Evolutionary conservation across 2,113 vertebrate genomes (phyloP), one percentile per base, ranked within the genome.

Genomic region (Nerophis ophidion): DNA sequence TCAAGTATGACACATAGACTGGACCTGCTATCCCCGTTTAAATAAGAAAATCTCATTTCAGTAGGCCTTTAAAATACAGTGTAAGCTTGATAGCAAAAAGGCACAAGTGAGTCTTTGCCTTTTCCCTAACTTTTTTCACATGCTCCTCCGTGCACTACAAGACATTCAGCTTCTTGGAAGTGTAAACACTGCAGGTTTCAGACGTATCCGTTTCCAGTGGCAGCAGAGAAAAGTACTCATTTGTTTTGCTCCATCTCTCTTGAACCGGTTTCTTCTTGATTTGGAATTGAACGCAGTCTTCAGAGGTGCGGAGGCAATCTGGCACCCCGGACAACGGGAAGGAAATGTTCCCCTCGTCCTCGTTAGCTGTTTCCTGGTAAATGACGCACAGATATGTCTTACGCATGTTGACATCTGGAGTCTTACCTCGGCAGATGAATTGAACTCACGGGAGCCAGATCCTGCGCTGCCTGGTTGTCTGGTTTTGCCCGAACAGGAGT

Each of bases 111-210:
- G 10, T 48, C 65, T 33, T 46, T 71, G 40, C 71, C 50, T 66
- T 69, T 48, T 61, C 33, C 16, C n/a, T 13, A 53, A 63, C 14
- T 57, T 54, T 63, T 15, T 65, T 47, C 15, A 12, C 49, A 14
- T 16, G 16, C 55, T 47, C 55, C 38, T 59, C 35, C 16, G 10
- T 49, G 40, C 46, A 78, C 79, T 72, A 85, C 57, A 56, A 79
- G 71, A 85, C 81, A 91, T 84, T 80, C 47, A 89, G 79, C 70
- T 90, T 89, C 46, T 87, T 75, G 0, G 88, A 90, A 1, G 76
- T 86, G 76, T 88, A 90, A 61, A 89, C 75, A 11, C 71, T 84
- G 72, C 81, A 80, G 76, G 72, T 69, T 11, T 80, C 81, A 35
- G 79, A 75, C 0, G 73, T 80, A 53, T 88, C 83, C 0, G 33